Base-by-base conservation (phyloP, 2,797 vertebrate genomes). In the Dallia pectoralis region DNA sequence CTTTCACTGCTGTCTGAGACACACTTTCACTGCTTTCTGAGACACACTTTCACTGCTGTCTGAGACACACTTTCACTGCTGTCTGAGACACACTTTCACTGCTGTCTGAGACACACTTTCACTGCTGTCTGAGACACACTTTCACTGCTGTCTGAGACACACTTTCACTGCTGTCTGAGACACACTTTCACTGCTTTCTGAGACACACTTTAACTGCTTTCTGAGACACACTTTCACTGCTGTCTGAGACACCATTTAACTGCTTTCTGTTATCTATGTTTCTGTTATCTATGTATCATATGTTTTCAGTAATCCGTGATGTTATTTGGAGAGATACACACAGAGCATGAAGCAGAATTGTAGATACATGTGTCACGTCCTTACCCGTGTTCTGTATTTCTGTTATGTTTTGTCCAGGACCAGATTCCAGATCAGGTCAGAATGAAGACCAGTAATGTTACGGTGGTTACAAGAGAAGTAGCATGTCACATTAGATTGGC, bases 361-460 rank as follows among this genome's bases (percentile, higher is more conserved):
- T 78, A 71, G 70, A 56, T 25, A 56, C 15, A 82, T 68, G 29
- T 67, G 22, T 72, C 71, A 49, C 70, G 85, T 80, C 78, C 83
- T 91, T 79, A 88, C 81, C 65, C 40, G 61, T 89, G 69, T 78
- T 74, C 44, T 81, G 89, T 85, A 87, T 91, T 85, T 91, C 82
- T 88, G 84, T 88, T 91, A 87, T 90, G 89, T 90, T 85, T 79
- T 82, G 85, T 91, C 88, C 73, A 92, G 91, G 87, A 88, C 83
- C 86, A 81, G 91, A 88, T 92, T 91, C 87, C 90, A 90, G 89
- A 91, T 87, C 89, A 91, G 90, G 90, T 92, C 91, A 92, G 90
- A 88, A 86, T 77, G 47, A 86, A 88, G 33, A 81, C 19, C 56
- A 14, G 25, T 67, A 6, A 44, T 44, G 40, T 44, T 44, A 44